These are phyloP conservation scores for Tenthredo distinguenda DNA, from an alignment of 2,888 invertebrate species.

Conservation along the genomic window DNA sequence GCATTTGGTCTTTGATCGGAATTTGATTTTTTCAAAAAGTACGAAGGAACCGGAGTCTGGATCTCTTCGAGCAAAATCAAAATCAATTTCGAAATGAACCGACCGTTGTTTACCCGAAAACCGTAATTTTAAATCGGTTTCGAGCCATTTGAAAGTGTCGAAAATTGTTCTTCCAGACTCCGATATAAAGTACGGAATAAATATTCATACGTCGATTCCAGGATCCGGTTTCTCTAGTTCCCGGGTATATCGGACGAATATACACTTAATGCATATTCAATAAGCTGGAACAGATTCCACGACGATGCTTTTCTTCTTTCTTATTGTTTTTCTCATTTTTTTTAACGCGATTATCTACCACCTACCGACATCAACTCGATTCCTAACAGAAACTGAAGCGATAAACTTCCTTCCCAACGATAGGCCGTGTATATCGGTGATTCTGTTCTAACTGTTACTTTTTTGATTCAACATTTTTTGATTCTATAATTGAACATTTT, in stretches of 20 bases:
- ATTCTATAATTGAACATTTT: too few relatives aligned
- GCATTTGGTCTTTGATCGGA: background rate
- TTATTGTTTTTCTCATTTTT: background rate
- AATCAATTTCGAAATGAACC: too few relatives aligned
- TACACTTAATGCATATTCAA: slow-evolving; percentile 13
- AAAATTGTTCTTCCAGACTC: background rate
- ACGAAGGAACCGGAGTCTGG: too few relatives aligned
- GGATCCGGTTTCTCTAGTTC: background rate
- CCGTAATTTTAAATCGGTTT: background rate
- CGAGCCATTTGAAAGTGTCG: background rate
- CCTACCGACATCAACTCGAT: background rate
- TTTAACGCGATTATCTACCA: background rate
- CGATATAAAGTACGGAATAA: background rate
- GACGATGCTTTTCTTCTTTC: background rate
- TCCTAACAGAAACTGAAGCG: background rate
- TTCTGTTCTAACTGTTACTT: too few relatives aligned
- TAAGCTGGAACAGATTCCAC: slow-evolving; percentile 28
- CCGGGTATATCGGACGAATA: background rate
- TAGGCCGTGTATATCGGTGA: background rate
- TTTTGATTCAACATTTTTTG: too few relatives aligned
- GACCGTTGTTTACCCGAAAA: too few relatives aligned
- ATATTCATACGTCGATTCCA: background rate
- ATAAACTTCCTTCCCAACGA: background rate
- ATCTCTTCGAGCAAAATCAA: background rate
- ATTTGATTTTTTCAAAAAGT: background rate